phyloP scores from a whole-genome alignment of 2,888 invertebrate species.

The Azorinus chamasolen region DNA sequence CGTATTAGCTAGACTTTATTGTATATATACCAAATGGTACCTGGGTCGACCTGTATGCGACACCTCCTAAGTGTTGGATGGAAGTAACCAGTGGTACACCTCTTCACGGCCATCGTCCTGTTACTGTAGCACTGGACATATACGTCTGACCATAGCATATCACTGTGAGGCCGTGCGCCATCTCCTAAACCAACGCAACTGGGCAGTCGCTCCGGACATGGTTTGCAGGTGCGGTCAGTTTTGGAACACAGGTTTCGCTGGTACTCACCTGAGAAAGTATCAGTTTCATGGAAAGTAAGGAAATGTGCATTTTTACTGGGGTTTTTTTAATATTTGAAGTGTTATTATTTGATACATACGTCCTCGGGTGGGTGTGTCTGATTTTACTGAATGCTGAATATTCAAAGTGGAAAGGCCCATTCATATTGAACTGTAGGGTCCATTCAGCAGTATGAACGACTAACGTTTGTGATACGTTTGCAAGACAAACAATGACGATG shows the following conservation, averaged over 20 bases:
- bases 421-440: too few species aligned
- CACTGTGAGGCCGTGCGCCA: constrained; percentile 56
- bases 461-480: too few species aligned
- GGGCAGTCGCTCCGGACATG: constrained; percentile 63
- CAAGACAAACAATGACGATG: too few species aligned
- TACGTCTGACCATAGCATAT: constrained; percentile 41
- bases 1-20: too few species aligned
- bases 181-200: constrained; percentile 64
- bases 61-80: constrained; percentile 53
- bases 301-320: too few species aligned
- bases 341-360: background rate
- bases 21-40: too few species aligned
- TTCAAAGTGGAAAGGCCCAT: too few species aligned
- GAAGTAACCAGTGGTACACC: constrained; percentile 52
- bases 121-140: constrained; percentile 61
- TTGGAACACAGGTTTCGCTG: constrained; percentile 62
- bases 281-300: too few species aligned
- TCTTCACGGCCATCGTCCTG: constrained; percentile 56
- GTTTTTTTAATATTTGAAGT: background rate
- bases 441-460: too few species aligned
- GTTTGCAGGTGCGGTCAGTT: constrained; percentile 49
- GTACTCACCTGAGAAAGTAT: constrained; percentile 62
- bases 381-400: background rate
- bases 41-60: constrained; percentile 49
- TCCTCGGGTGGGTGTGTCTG: background rate